Conservation (phyloP, 1,140 invertebrate genomes). For the Drosophila jambulina region DNA sequence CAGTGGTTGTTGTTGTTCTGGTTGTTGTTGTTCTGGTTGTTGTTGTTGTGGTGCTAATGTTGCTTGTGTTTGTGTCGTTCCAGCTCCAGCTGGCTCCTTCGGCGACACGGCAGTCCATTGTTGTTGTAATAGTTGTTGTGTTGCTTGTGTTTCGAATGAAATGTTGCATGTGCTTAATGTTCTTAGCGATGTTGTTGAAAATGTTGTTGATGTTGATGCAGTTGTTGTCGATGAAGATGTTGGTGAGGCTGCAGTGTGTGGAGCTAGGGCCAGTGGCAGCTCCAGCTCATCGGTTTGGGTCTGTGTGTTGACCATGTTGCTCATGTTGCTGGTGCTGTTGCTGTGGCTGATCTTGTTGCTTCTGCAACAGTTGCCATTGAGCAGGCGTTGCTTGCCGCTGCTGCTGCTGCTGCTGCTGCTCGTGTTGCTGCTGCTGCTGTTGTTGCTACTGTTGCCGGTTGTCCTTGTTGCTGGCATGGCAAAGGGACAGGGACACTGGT, state of each 20-base stretch:
- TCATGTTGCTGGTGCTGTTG: neutral
- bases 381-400: slow-evolving; percentile 46
- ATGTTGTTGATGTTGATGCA: slow-evolving; percentile 2
- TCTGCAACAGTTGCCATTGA: slow-evolving; percentile 63
- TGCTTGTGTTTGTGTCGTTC: slow-evolving; percentile 43
- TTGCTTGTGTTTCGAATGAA: slow-evolving; percentile 54
- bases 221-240: slow-evolving; percentile 15
- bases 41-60: slow-evolving; percentile 38
- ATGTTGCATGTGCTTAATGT: slow-evolving; percentile 40
- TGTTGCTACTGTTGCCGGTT: slow-evolving; percentile 51
- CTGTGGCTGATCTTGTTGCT: slow-evolving; percentile 18
- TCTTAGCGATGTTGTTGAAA: slow-evolving; percentile 18
- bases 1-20: slow-evolving; percentile 22
- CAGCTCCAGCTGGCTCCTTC: slow-evolving; percentile 41
- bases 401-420: slow-evolving; percentile 6
- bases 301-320: slow-evolving; percentile 66
- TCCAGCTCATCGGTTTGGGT: slow-evolving; percentile 76
- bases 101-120: slow-evolving; percentile 76
- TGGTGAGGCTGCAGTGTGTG: slow-evolving; percentile 29
- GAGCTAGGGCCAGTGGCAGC: slow-evolving; percentile 40
- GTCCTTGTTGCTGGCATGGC: slow-evolving; percentile 42
- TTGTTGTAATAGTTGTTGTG: slow-evolving; percentile 63
- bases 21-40: slow-evolving; percentile 14
- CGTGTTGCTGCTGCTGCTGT: slow-evolving; percentile 29
- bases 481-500: slow-evolving; percentile 41